Evolutionary conservation across 2,113 vertebrate species (phyloP).

Genomic region (Passer montanus): DNA sequence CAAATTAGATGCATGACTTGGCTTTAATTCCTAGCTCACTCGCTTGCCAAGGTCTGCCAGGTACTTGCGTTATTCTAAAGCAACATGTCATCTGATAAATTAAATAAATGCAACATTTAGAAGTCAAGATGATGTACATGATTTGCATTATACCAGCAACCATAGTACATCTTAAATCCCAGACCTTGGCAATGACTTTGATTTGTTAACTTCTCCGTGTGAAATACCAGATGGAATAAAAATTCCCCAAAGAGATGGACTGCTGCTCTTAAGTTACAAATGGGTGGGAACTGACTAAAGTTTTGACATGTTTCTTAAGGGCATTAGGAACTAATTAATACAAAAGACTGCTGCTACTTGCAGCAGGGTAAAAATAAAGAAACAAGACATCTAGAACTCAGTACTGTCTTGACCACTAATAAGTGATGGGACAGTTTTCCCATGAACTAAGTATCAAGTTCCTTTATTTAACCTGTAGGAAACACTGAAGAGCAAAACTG

Average conservation of each 20-base stretch:
- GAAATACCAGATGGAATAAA: slow-evolving; percentile 15
- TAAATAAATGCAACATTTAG: slow-evolving; percentile 63
- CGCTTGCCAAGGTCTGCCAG: slow-evolving; percentile 55
- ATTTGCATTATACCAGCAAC: background rate
- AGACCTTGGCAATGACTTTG: background rate
- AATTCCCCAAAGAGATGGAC: background rate
- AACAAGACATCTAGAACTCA: background rate
- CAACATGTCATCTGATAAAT: slow-evolving; percentile 64
- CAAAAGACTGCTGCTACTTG: background rate
- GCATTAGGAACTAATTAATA: slow-evolving; percentile 18
- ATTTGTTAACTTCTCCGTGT: slow-evolving; percentile 5
- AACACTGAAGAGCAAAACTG: background rate
- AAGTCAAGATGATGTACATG: slow-evolving; percentile 29
- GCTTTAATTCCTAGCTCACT: slow-evolving; percentile 33
- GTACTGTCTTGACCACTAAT: background rate
- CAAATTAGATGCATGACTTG: slow-evolving; percentile 68
- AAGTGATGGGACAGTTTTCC: background rate
- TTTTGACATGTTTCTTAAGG: slow-evolving; percentile 19
- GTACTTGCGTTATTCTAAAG: slow-evolving; percentile 47
- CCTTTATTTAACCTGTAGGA: background rate
- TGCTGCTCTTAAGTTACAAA: background rate
- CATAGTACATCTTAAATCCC: background rate
- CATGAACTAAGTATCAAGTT: background rate
- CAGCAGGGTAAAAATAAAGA: background rate
- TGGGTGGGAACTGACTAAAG: background rate